Evolutionary conservation across 2,113 vertebrate genomes (phyloP), one percentile per base, ranked within the genome.

Genomic region (Grammomys dolichurus): DNA sequence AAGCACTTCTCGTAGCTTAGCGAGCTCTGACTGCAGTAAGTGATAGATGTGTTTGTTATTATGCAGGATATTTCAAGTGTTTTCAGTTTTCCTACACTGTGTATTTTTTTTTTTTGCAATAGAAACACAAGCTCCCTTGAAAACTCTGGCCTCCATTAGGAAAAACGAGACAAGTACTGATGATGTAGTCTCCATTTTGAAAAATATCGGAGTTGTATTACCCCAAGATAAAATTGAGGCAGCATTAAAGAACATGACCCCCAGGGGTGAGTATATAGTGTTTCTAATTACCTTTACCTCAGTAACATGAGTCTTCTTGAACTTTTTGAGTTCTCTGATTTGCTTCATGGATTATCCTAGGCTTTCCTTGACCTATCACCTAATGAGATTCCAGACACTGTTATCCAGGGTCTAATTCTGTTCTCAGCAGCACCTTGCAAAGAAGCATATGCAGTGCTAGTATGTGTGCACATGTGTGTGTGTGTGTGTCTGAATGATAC

Each of bases 111-210:
- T 40, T 70, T 72, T 19, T 17, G 0, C 60, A 28, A 13, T 87
- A 97, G 96, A 96, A 76, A 84, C 93, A 82, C 92, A 96, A 96
- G 43, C 7, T 12, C 76, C 58, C 24, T 40, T 98, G 80, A 90
- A 96, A 94, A n/a, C 54, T 36, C 24, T 97, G 58, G 12, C 84
- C 1, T 72, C 65, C 70, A 96, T 97, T 94, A 96, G 80, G 48
- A 81, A 94, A 43, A 96, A 91, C 12, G 28, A 48, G 43, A 31
- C 60, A n/a, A 75, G 40, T 40, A 24, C 63, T 65, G 85, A 91
- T 81, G 90, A 97, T 0, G 8, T 97, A 63, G 48, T 36, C 26
- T 40, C 96, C 26, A 82, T 93, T 16, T 58, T 95, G 87, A 46
- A 85, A 48, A 87, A 9, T 26, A 20, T 63, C 31, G 96, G 93